Evolutionary conservation across 2,113 vertebrate genomes (phyloP).

Genomic region (Pitta sordida): DNA sequence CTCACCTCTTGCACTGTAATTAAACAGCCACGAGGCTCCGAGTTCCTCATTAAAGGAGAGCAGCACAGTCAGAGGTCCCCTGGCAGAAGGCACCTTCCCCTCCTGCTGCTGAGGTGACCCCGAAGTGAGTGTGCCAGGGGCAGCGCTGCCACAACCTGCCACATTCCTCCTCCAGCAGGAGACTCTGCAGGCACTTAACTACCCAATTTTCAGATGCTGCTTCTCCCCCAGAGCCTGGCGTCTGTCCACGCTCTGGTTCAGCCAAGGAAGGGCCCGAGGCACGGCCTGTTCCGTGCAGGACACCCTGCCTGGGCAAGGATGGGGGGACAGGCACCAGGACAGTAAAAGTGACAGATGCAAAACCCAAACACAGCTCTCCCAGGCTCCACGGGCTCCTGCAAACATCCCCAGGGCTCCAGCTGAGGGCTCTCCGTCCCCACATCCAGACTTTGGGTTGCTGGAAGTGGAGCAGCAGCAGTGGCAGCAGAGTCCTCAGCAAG

Average conservation of each 20-base stretch:
- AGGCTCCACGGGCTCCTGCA: not conserved
- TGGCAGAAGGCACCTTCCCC: not conserved
- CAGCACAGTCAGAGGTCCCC: not conserved
- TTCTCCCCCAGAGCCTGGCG: conserved; percentile 23
- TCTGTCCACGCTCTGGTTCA: not conserved
- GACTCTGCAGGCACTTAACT: conserved; percentile 30
- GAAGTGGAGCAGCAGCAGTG: no score
- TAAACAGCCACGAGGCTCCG: conserved; percentile 10
- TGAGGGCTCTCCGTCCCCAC: not conserved
- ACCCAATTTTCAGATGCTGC: conserved; percentile 42
- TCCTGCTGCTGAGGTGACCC: conserved; percentile 9
- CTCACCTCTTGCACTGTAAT: conserved; percentile 27
- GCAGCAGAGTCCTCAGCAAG: no score
- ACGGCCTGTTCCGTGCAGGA: not conserved
- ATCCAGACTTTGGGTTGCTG: no score
- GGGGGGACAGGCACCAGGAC: not conserved
- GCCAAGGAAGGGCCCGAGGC: conserved; percentile 11
- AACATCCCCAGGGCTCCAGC: not conserved
- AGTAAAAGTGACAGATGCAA: conserved; percentile 10
- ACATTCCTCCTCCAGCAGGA: conserved; percentile 14
- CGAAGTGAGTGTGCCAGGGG: not conserved
- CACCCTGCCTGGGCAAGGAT: not conserved
- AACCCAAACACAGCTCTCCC: not conserved
- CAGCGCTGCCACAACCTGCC: not conserved
- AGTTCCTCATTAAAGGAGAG: conserved; percentile 12